Percentiles rank a stretch among this genome's conserved stretches.
Evolutionary conservation across 2,888 invertebrate genomes (phyloP).

Genomic region (Allygus modestus): DNA sequence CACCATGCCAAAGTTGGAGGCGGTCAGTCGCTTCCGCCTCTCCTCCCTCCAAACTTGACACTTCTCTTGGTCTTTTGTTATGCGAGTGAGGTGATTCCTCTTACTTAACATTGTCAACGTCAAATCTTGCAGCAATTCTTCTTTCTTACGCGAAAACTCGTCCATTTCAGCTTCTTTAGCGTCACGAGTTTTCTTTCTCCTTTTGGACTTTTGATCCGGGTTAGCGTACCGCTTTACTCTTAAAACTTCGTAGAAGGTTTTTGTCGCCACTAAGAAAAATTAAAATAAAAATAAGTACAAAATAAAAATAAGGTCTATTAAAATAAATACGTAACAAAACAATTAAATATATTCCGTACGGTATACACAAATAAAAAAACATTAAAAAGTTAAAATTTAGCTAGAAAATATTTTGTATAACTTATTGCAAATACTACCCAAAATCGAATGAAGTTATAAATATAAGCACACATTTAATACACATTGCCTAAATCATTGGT

Average conservation of each 20-base stretch:
- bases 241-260: neutral
- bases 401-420: no score
- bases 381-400: no score
- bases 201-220: conserved; percentile 40
- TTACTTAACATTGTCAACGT: conserved; percentile 18
- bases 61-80: conserved; percentile 14
- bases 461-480: no score
- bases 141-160: conserved; percentile 1
- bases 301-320: neutral
- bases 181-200: conserved; percentile 35
- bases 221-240: conserved; percentile 31
- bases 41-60: conserved; percentile 39
- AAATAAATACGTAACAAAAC: neutral
- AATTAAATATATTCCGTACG: no score
- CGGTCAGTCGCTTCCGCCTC: conserved; percentile 51
- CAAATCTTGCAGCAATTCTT: conserved; percentile 24
- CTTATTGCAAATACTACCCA: no score
- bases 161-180: neutral
- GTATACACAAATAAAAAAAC: no score
- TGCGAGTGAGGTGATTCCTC: neutral
- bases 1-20: conserved; percentile 46
- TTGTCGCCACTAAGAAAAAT: neutral
- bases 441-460: no score
- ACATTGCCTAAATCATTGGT: no score
- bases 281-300: conserved; percentile 9